Evolutionary conservation across 2,888 invertebrate genomes (phyloP), one percentile per base, ranked within the genome.

Genomic region (Drosophila demipolita): DNA sequence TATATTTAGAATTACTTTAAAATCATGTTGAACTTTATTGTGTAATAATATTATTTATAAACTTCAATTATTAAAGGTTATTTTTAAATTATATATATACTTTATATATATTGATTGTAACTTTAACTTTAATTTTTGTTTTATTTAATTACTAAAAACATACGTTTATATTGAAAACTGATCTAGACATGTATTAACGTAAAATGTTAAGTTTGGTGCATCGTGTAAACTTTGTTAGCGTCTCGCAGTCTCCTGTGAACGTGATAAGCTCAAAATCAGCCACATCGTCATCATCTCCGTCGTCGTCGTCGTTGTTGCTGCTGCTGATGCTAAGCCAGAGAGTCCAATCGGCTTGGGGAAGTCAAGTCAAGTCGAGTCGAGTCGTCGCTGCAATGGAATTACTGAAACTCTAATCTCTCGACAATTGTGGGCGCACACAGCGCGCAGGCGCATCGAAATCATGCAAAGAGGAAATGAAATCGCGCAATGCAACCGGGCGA

Each of bases 321-420:
- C 33, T 35, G 66, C 66, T 62, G 62, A 36, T 45, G 66, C 66
- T 66, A 11, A 23, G 66, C 66, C 73, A 78, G 58, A 77, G 69
- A 67, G 70, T 75, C 75, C 89, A 87, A 87, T 78, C 71, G 83
- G 78, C 87, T 73, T 78, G 54, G 70, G 54, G 61, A 53, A 48
- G 59, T 59, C 35, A 57, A 29, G 35, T 52, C 23, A 15, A 55
- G 20, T 57, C 57, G 57, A 52, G 4, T 50, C 59, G 35, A 62
- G 59, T 66, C 52, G 81, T 76, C 65, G 68, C 23, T 40, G 62
- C 75, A 67, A 72, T 73, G 85, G 85, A 85, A 85, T 85, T 85
- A 85, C 84, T 85, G 88, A 88, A 76, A 82, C 83, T 87, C 87
- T 87, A 87, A 87, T 87, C 87, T 89, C 88, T 87, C 86, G 88